These are phyloP conservation scores for Apocheima hispidaria DNA, from an alignment of 2,888 invertebrate species.

Conservation along the genomic window DNA sequence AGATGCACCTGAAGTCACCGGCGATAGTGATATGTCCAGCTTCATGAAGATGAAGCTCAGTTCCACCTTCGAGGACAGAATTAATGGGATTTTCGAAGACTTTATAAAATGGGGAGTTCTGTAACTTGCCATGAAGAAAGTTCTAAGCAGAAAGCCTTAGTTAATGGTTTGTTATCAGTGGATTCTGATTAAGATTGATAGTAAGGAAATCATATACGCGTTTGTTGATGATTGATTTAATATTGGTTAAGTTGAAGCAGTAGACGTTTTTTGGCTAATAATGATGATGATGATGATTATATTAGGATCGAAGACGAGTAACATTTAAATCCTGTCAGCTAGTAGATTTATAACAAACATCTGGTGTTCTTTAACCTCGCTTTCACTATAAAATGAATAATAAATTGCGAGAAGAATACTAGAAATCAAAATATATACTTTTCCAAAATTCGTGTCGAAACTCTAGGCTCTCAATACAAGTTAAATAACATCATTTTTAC, in stretches of 20 bases:
- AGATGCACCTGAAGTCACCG: conserved; percentile 18
- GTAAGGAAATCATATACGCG: not conserved
- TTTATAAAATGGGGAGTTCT: conserved; percentile 9
- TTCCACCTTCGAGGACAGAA: conserved; percentile 15
- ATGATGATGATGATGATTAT: too few species aligned
- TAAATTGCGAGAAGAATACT: not conserved
- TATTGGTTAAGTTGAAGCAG: too few species aligned
- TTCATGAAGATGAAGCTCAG: conserved; percentile 20
- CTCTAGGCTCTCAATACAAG: too few species aligned
- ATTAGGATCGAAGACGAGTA: too few species aligned
- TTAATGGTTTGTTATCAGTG: not conserved
- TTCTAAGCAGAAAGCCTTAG: not conserved
- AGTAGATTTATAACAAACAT: too few species aligned
- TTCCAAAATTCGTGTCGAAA: too few species aligned
- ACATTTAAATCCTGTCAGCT: too few species aligned
- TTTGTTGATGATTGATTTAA: too few species aligned
- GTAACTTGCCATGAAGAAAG: not conserved
- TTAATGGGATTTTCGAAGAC: conserved; percentile 34
- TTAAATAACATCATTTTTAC: too few species aligned
- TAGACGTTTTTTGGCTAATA: too few species aligned
- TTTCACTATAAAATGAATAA: not conserved
- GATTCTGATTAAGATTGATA: not conserved
- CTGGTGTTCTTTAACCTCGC: not conserved
- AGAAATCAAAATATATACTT: too few species aligned
- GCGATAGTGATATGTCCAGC: conserved; percentile 13